Evolutionary conservation across 2,113 vertebrate genomes (phyloP), one percentile per base, ranked within the genome.

Genomic region (Hippocampus abdominalis): DNA sequence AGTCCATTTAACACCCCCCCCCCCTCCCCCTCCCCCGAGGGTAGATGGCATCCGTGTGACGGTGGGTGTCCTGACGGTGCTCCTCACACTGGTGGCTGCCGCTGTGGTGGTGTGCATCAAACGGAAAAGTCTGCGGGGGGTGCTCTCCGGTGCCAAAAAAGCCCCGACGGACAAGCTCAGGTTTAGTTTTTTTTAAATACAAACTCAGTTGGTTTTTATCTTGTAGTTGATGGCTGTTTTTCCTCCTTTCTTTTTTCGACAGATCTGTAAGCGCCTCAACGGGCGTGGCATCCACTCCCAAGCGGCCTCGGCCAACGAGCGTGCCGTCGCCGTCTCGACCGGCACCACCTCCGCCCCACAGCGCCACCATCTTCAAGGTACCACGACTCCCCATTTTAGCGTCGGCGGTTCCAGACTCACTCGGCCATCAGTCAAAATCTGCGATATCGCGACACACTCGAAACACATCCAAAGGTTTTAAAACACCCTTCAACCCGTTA

Each of bases 141-240:
- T 94, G 76, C 79, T 98, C 66, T 94, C 94, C 83, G 90, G 91
- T 64, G 93, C 93, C 71, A 96, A 95, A 72, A 96, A 95, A 84
- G 93, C 91, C 68, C 93, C 94, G 56, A 91, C 96, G 1, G 94
- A 97, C 84, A 98, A 98, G 88, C 91, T 96, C 71, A 96, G 96
- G 97, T 98, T 66, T 40, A 4, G 18, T 54, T 44, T 21, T 7
- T 49, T 49, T 16, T 2, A 46, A 16, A 23, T 36, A 44, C 4
- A 7, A 68, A 46, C 3, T 1, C 32, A 1, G 15, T 63, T 70
- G 27, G 1, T 13, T 29, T 46, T 39, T 3, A 13, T 57, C 11
- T 57, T 27, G 12, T 57, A 6, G 20, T 29, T 51, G 44, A 48
- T 7, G 20, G n/a, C 12, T 70, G 32, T 51, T 44, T 44, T 12